These are phyloP conservation scores for Carassius auratus DNA, from an alignment of 2,113 vertebrate species.

Conservation along the genomic window DNA sequence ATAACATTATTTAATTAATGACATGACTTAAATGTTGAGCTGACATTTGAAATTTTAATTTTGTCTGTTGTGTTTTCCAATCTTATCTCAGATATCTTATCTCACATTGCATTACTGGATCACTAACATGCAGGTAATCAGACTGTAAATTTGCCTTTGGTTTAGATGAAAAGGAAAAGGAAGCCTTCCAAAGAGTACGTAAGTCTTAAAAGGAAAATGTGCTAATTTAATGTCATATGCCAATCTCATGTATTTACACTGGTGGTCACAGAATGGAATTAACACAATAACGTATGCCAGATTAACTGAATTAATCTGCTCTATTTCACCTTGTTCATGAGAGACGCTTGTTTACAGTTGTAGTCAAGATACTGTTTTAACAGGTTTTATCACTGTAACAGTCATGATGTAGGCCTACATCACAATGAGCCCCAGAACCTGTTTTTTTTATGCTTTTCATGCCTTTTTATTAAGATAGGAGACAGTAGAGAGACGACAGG, in stretches of 20 bases:
- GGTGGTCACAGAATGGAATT: not conserved
- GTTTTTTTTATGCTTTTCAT: no score
- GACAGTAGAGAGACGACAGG: no score
- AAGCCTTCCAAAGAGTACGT: not conserved
- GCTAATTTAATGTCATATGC: no score
- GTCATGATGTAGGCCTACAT: not conserved
- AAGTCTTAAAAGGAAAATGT: no score
- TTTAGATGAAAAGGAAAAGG: not conserved
- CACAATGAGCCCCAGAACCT: no score
- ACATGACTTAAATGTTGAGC: not conserved
- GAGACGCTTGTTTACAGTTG: not conserved
- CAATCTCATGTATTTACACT: not conserved
- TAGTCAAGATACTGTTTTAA: not conserved
- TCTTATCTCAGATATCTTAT: not conserved
- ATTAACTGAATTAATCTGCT: not conserved
- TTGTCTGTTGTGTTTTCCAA: not conserved
- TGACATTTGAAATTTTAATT: not conserved
- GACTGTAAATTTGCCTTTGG: no score
- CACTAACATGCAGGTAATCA: not conserved
- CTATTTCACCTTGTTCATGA: not conserved
- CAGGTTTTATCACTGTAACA: not conserved
- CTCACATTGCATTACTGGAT: not conserved
- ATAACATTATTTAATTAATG: not conserved
- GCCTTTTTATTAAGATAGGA: no score
- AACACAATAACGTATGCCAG: not conserved